Base-by-base conservation (phyloP, 2,888 invertebrate species). In the Boloria euphrosyne region DNA sequence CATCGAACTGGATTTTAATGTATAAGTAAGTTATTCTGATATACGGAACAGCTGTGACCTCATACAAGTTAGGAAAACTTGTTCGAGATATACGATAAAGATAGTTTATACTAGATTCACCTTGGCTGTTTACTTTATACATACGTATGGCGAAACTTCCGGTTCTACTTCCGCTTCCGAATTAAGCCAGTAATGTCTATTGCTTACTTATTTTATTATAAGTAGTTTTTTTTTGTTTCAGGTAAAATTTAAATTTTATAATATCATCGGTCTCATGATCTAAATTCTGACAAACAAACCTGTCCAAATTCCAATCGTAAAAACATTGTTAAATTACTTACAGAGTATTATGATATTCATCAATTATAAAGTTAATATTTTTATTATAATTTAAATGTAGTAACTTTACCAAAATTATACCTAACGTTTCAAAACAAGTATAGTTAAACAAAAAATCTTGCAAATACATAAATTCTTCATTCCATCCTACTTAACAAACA, bases 111-210 rank as follows among this genome's bases (percentile, higher is more conserved):
- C 18, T 13, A 55, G n/a, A 59, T 62, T 69, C 64, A 57, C 71
- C 69, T 70, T 73, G 71, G 50, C 53, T 69, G 64, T 68, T 67
- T 68, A 68, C 69, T 67, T 68, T 62, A 58, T 67, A 53, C 46
- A 58, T 47, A 31, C 38, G 50, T 59, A 58, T 64, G 64, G 60
- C 31, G 65, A 66, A 65, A 68, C 66, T 71, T 73, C 72, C 71
- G 72, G 62, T 73, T 69, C 65, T 53, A 70, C 27, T 44, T 73
- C 73, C 73, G 73, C 71, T 73, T 73, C 73, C 73, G 72, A 73
- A 65, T 47, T 58, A 46, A 57, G 46, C n/a, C 5, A 46, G 54
- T 62, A 66, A 67, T 27, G 31, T 38, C n/a, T n/a, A n/a, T n/a
- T n/a, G n/a, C n/a, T 38, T 10, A 38, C 10, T 38, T 38, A 38